Conservation (phyloP, 2,888 invertebrate species). For the Cryptus armator region DNA sequence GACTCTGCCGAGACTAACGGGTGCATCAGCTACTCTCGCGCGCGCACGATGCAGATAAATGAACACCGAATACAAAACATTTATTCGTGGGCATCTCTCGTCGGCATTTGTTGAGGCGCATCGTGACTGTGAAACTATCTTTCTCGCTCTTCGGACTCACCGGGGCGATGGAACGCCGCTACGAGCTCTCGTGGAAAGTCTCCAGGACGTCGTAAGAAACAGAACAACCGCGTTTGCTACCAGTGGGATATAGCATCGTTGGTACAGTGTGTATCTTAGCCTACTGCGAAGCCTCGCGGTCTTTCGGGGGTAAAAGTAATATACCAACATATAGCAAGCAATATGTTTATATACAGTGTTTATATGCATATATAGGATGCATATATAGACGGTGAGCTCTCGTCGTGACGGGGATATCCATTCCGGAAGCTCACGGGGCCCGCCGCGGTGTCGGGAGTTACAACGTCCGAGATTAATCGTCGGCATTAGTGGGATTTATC, state of each 20-base stretch:
- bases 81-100: slow-evolving; percentile 52
- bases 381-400: slow-evolving; percentile 28
- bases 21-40: slow-evolving; percentile 36
- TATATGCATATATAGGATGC: neutral
- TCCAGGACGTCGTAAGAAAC: slow-evolving; percentile 29
- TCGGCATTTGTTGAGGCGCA: slow-evolving; percentile 36
- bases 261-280: neutral
- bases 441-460: slow-evolving; percentile 70
- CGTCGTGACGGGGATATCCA: slow-evolving; percentile 80
- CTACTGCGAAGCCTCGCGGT: slow-evolving; percentile 70
- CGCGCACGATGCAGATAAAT: slow-evolving; percentile 64
- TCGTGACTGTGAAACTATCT: slow-evolving; percentile 59
- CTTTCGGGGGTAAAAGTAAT: slow-evolving; percentile 72
- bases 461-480: slow-evolving; percentile 80
- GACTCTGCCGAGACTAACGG: slow-evolving; percentile 19
- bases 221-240: slow-evolving; percentile 35
- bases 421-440: slow-evolving; percentile 76
- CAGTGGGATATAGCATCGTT: slow-evolving; percentile 4
- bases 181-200: slow-evolving; percentile 37
- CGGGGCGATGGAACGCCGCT: slow-evolving; percentile 16
- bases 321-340: slow-evolving; percentile 47
- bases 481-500: slow-evolving; percentile 80
- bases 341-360: slow-evolving; percentile 5
- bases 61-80: slow-evolving; percentile 67
- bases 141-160: slow-evolving; percentile 48